Conservation (phyloP, 2,888 invertebrate species). For the Pseudanteris insignis region DNA sequence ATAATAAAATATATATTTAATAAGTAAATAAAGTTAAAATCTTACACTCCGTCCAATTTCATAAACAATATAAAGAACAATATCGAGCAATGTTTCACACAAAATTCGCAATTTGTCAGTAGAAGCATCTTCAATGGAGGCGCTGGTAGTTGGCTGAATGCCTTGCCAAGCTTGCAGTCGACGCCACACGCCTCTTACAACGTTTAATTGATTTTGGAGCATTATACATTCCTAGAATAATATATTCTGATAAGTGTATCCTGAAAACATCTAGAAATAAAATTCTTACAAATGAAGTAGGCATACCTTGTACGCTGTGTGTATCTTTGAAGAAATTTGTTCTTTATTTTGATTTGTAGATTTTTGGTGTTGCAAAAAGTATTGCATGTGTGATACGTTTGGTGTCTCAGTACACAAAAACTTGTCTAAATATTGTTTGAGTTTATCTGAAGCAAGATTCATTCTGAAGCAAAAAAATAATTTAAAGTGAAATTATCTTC, state of each 20-base stretch:
- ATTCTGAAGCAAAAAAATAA: constrained; percentile 49
- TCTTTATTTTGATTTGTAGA: constrained; percentile 69
- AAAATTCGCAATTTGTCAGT: constrained; percentile 86
- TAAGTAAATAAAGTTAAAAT: constrained; percentile 1
- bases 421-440: constrained; percentile 82
- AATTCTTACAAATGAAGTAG: too few relatives aligned
- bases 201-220: constrained; percentile 88
- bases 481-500: too few relatives aligned
- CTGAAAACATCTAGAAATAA: not conserved
- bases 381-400: constrained; percentile 84
- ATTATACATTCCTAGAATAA: constrained; percentile 79
- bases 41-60: constrained; percentile 68
- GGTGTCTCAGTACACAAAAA: constrained; percentile 82
- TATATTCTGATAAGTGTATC: too few relatives aligned
- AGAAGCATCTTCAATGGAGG: constrained; percentile 72
- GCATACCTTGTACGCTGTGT: constrained; percentile 69
- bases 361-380: constrained; percentile 74
- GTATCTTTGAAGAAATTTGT: constrained; percentile 71
- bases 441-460: constrained; percentile 85
- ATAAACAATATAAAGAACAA: constrained; percentile 78
- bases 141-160: constrained; percentile 63
- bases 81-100: constrained; percentile 83
- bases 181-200: constrained; percentile 79
- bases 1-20: not conserved
- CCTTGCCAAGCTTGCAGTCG: constrained; percentile 73